phyloP scores from a whole-genome alignment of 2,113 vertebrate species.

The Caracal caracal region DNA sequence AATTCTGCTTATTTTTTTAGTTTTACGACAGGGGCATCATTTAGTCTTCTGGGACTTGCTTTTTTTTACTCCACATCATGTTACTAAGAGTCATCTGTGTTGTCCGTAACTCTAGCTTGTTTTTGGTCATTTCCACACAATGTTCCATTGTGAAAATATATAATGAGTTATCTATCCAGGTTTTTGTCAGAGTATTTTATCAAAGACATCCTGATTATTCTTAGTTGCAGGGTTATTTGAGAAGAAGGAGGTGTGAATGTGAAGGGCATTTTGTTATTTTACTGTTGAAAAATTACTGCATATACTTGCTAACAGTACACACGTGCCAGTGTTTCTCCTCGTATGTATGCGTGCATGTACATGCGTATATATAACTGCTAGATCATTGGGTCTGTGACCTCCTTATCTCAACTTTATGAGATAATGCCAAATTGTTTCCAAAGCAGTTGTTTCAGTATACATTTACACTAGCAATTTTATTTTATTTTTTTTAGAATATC shows the following conservation, averaged over 20 bases:
- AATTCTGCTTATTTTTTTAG: not conserved
- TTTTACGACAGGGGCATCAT: not conserved
- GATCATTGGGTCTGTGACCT: not conserved
- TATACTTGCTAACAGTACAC: not conserved
- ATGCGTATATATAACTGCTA: not conserved
- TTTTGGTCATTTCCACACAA: not conserved
- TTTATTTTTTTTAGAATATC: too few relatives aligned
- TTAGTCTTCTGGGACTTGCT: not conserved
- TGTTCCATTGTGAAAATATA: not conserved
- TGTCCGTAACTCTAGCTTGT: not conserved
- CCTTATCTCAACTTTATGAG: not conserved
- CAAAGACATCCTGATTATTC: not conserved
- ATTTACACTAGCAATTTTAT: not conserved
- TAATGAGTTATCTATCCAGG: not conserved
- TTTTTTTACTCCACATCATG: not conserved
- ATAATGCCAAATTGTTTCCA: not conserved
- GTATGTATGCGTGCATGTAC: not conserved
- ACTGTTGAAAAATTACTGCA: not conserved
- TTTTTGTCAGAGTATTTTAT: not conserved
- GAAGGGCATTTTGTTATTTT: constrained; percentile 5
- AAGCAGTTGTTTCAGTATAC: not conserved
- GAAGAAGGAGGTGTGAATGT: not conserved
- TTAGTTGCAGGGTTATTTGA: not conserved
- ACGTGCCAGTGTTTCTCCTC: not conserved
- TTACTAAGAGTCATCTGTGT: not conserved